phyloP scores from a whole-genome alignment of 37 sponge, comb jelly and placozoan species.

The Chondrilla cf. caribensis region DNA sequence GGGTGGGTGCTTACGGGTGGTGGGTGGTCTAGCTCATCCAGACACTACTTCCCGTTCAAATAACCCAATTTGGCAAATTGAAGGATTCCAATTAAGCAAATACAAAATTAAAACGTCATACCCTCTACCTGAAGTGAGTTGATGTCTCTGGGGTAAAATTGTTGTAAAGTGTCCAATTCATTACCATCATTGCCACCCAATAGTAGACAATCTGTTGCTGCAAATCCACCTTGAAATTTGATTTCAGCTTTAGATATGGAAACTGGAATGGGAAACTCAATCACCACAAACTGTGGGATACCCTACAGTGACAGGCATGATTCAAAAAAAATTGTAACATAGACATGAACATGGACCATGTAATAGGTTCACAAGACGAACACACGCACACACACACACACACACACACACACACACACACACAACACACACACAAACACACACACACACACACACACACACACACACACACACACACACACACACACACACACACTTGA shows the following conservation, averaged over 20 bases:
- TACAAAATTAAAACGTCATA: too few relatives aligned
- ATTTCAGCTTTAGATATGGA: conserved; percentile 36
- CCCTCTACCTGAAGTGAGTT: conserved; percentile 58
- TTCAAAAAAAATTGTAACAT: background rate
- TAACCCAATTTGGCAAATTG: too few relatives aligned
- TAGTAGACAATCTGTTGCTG: conserved; percentile 55
- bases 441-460: conserved; percentile 1
- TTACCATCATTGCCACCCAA: conserved; percentile 21
- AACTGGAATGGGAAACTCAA: conserved; percentile 64
- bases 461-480: background rate
- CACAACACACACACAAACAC: background rate
- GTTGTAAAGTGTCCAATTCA: background rate
- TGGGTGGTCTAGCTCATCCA: too few relatives aligned
- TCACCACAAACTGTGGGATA: conserved; percentile 50
- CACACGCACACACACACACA: conserved; percentile 8
- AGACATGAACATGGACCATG: background rate
- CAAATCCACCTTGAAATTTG: conserved; percentile 90
- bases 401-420: conserved; percentile 15
- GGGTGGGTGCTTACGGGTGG: too few relatives aligned
- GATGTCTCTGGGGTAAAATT: conserved; percentile 61
- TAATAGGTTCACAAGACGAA: background rate
- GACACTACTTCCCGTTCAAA: too few relatives aligned
- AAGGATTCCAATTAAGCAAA: too few relatives aligned
- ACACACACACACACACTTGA: conserved; percentile 44
- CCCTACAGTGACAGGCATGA: conserved; percentile 45